Base-by-base conservation (phyloP, 2,797 vertebrate genomes). In the Dallia pectoralis region DNA sequence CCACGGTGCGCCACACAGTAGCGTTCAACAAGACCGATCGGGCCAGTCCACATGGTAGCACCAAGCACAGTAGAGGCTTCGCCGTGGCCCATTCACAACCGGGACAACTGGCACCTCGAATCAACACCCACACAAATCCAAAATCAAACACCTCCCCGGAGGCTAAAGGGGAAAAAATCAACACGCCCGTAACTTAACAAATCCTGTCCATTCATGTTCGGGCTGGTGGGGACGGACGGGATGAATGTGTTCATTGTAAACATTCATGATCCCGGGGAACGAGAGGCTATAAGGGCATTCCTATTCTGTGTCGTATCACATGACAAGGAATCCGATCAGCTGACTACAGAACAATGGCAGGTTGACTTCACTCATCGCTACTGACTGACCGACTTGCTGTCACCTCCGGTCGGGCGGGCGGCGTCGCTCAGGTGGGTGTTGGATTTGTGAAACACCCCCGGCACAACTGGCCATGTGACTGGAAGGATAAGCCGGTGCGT, bases 71-170 rank as follows among this genome's bases (percentile, higher is more conserved):
- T 61, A 77, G 76, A 87, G 85, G 85, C 84, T 87, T 85, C 79
- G 74, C 85, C 81, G 82, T 68, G 82, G 87, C 81, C 86, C 83
- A 86, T 93, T 92, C 88, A 91, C 83, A 81, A 79, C 78, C 82
- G 81, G 86, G 82, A 87, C 85, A 86, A 92, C 87, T 87, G 85
- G 90, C 89, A 92, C 82, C 67, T 87, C 85, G 82, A 90, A 90
- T 91, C 89, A 91, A 88, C 86, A 87, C 82, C 78, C 0, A 74
- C 80, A 82, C 69, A 79, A 80, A 77, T 81, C 84, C 82, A 81
- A 87, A 91, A 88, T 91, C 86, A 91, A 91, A 88, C 86, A 91
- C 85, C 81, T 88, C 85, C 89, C 89, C 75, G 86, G 70, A 79
- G 73, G 71, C 73, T 75, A 61, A 65, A 9, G 69, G 72, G 83